Evolutionary conservation across 2,888 invertebrate species (phyloP), one percentile per base, ranked within the genome.

Genomic region (Ptilodon capucinus): DNA sequence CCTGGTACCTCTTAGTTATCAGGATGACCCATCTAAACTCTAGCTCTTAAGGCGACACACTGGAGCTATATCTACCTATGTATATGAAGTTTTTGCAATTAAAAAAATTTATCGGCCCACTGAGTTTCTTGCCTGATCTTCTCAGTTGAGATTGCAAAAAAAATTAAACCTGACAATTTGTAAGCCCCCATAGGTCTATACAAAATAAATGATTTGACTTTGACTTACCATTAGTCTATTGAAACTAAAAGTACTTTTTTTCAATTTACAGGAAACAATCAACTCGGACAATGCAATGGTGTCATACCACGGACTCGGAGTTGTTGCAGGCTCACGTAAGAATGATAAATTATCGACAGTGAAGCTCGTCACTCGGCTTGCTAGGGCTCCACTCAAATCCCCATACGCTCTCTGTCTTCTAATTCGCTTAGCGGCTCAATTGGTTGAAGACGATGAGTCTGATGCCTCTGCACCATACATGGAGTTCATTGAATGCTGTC

Each of bases 221-320:
- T 23, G 23, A 23, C 5, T 23, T 23, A 23, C 8, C 4, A 23
- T 6, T 23, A 23, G 23, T 23, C 5, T 23, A n/a, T n/a, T n/a
- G n/a, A n/a, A 23, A 28, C 28, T 8, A 28, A 28, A 9, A 28
- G 4, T 4, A 23, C 23, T 23, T 23, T 23, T 23, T 23, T 23
- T 23, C 8, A 6, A 23, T 6, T 4, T 23, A 21, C 85, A 92
- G 91, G 91, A 92, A 73, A 90, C 91, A 9, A 80, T 91, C 42
- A 84, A 76, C 18, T 91, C 91, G 0, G 91, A 80, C 65, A 94
- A 94, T 70, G 94, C 96, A 0, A 97, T 97, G 97, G 97, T 97
- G 0, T 97, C 99, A 75, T 99, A 99, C 88, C 99, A 99, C 86
- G 99, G 99, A 0, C 89, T 99, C 13, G 99, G 99, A 13, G 94